Base-by-base conservation (phyloP, 2,797 vertebrate species). In the Acropternis orthonyx region DNA sequence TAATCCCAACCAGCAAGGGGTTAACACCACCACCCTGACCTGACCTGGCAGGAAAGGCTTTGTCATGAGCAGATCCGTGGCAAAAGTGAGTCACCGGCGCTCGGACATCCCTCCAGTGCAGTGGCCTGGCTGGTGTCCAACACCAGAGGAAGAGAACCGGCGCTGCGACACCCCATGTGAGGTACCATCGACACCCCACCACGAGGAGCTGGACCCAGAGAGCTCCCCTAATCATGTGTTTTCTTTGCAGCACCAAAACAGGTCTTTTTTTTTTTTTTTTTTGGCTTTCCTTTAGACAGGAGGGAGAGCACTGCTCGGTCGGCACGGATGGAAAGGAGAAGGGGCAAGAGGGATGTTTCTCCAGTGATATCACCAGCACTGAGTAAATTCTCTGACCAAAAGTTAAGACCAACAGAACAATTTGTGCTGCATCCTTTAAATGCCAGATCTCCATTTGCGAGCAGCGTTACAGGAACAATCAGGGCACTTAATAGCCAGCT, bases 401-500 rank as follows among this genome's bases (percentile, higher is more conserved):
- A 88, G 85, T 17, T 74, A 72, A 82, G 93, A 54, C 92, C 90
- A 68, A 56, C 59, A 80, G 92, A 92, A 96, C 86, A 89, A 80
- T 74, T 84, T 84, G 86, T 85, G 78, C 92, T 91, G 72, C 90
- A 3, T 73, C 94, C 88, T 83, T 94, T 83, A 81, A 89, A 93
- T 92, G 88, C 95, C 96, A 97, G 88, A 85, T 91, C 90, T 77
- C 94, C 95, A 71, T 95, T 95, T 94, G 96, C 32, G 66, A 61
- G 58, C 88, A 6, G 92, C 23, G 0, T n/a, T 61, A 69, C 84
- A 83, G 90, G 95, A 95, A 91, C 80, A 51, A 75, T 18, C 92
- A n/a, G 81, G 96, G 92, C 94, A 68, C 94, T 96, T 97, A 95
- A 92, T 82, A 88, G 93, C 92, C 92, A 93, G 95, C 96, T 92